Base-by-base conservation (phyloP, 1,140 invertebrate genomes). In the Oscheius sp. region DNA sequence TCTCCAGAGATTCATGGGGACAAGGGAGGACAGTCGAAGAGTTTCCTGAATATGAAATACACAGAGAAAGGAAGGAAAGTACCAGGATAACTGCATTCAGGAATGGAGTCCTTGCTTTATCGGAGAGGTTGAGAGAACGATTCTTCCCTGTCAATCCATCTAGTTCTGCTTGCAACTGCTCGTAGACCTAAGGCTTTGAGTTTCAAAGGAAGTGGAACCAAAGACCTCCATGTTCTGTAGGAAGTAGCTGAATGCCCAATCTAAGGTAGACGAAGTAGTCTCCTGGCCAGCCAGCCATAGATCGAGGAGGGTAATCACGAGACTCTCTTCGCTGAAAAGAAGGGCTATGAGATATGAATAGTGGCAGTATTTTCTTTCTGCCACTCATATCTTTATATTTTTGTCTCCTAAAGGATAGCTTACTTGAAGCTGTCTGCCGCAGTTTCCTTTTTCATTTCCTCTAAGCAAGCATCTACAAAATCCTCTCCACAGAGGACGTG, bases 391-490 rank as follows among this genome's bases (percentile, higher is more conserved):
- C 0, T 18, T 45, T 45, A 18, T 18, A 18, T 45, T 0, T 45
- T n/a, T n/a, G n/a, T n/a, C n/a, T n/a, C n/a, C n/a, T n/a, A n/a
- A n/a, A n/a, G n/a, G 2, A 1, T 1, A 10, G 18, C 49, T 29
- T 42, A 68, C 67, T 49, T 20, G 26, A 68, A 59, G 35, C 46
- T 35, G 15, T 55, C 20, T 2, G 28, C 52, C 0, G 59, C 28
- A 23, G 26, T 38, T 15, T 55, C 34, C 31, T 42, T 38, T 42
- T 77, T 46, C 38, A 88, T 85, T 77, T 88, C 85, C 34, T 84
- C 76, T 0, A 88, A 71, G 70, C 88, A 88, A 52, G 82, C 82
- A 66, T 88, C 87, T 28, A 88, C 87, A 68, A 88, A 85, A 77
- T 88, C 87, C 46, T 85, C 79, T 15, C 79, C 78, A n/a, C n/a